These are phyloP conservation scores for Meda fulgida DNA, from an alignment of 2,797 vertebrate genomes.

Conservation along the genomic window DNA sequence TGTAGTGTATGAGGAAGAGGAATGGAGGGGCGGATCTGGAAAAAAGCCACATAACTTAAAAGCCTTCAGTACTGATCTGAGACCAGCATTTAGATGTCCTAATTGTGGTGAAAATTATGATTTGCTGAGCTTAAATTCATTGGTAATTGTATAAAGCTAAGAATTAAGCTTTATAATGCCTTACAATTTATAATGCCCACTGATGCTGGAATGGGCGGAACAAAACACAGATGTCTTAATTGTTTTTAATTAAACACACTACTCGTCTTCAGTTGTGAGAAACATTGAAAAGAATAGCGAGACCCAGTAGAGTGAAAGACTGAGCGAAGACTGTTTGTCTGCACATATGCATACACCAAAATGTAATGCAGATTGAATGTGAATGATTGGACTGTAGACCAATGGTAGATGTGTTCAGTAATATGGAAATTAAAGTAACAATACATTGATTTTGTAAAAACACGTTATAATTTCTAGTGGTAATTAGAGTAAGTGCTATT, in stretches of 20 bases:
- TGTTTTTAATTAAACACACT: neutral
- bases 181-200: neutral
- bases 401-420: neutral
- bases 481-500: neutral
- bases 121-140: slow-evolving; percentile 25
- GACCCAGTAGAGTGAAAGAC: neutral
- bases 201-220: neutral
- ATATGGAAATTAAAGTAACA: neutral
- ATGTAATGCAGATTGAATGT: neutral
- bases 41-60: slow-evolving; percentile 26
- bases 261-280: neutral
- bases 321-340: neutral
- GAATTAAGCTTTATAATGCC: too few relatives aligned
- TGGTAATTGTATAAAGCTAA: slow-evolving; percentile 9
- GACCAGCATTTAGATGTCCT: slow-evolving; percentile 10
- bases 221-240: neutral
- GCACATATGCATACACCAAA: neutral
- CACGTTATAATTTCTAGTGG: neutral
- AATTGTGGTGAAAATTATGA: slow-evolving; percentile 26
- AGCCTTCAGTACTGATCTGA: slow-evolving; percentile 11
- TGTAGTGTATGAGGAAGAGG: neutral
- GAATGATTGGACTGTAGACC: too few relatives aligned
- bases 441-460: neutral
- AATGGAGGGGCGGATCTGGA: slow-evolving; percentile 20
- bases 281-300: neutral